These are phyloP conservation scores for Oncorhynchus mykiss DNA, from an alignment of 2,113 vertebrate genomes.

Conservation along the genomic window DNA sequence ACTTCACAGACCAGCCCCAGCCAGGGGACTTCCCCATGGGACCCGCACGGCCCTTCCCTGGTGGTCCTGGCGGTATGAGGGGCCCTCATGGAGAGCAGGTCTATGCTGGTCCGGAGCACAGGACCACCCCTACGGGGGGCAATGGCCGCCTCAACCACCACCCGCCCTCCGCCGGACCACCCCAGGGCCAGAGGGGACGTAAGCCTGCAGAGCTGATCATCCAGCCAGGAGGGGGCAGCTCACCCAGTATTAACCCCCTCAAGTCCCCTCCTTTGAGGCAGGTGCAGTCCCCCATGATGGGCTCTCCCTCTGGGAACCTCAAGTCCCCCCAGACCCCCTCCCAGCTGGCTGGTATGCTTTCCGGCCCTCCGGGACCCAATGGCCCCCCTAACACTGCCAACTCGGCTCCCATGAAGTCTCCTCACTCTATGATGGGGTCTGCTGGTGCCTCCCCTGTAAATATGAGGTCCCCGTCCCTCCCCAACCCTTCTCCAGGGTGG, in stretches of 20 bases:
- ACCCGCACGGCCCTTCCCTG: conserved; percentile 87
- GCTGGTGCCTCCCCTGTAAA: conserved; percentile 98
- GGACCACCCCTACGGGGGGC: conserved; percentile 77
- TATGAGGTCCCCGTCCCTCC: conserved; percentile 98
- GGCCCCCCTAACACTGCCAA: conserved; percentile 82
- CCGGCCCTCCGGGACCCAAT: conserved; percentile 68
- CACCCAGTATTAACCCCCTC: conserved; percentile 92
- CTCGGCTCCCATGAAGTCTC: conserved; percentile 94
- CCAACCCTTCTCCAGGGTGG: conserved; percentile 96
- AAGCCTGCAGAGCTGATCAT: conserved; percentile 90
- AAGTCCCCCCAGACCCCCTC: conserved; percentile 98
- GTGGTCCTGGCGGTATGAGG: conserved; percentile 83
- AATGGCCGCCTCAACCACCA: conserved; percentile 96
- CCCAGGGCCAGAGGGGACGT: conserved; percentile 80
- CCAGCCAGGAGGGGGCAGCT: conserved; percentile 88
- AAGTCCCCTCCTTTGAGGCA: conserved; percentile 97
- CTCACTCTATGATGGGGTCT: conserved; percentile 93
- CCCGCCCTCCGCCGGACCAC: conserved; percentile 74
- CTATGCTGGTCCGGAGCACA: conserved; percentile 87
- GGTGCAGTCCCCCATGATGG: conserved; percentile 97
- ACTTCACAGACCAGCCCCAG: conserved; percentile 86
- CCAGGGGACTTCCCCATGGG: conserved; percentile 91
- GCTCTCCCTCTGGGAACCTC: conserved; percentile 95
- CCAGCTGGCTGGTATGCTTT: conserved; percentile 95
- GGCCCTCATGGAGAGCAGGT: conserved; percentile 87